Evolutionary conservation across 2,888 invertebrate genomes (phyloP).

Genomic region (Nephrotoma flavescens): DNA sequence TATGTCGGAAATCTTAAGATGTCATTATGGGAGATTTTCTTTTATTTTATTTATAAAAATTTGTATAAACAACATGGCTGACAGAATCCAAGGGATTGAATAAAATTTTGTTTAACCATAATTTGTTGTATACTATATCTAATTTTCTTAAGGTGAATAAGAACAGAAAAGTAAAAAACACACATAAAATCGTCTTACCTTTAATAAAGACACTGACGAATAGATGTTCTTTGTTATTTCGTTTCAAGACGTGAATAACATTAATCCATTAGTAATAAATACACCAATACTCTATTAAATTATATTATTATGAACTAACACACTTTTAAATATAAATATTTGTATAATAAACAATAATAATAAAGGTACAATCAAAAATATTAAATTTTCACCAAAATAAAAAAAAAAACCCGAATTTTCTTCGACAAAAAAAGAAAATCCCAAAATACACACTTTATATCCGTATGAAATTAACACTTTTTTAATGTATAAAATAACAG

Average conservation of each 20-base stretch:
- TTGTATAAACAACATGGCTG: background rate
- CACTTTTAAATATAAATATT: background rate
- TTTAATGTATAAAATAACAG: background rate
- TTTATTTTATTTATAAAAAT: background rate
- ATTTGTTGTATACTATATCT: background rate
- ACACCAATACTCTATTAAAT: background rate
- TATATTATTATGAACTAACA: background rate
- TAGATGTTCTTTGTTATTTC: background rate
- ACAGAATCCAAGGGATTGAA: background rate
- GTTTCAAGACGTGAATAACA: background rate
- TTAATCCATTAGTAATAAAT: background rate
- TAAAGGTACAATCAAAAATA: background rate
- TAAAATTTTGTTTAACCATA: background rate
- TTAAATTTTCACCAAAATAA: background rate
- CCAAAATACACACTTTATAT: background rate
- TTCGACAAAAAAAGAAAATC: background rate
- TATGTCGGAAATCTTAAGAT: background rate
- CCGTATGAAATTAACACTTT: background rate
- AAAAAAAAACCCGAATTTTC: background rate
- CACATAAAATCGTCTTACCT: background rate
- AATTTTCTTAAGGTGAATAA: background rate
- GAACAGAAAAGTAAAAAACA: background rate
- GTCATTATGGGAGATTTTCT: background rate
- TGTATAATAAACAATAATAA: background rate
- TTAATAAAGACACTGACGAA: background rate